Base-by-base conservation (phyloP, 2,113 vertebrate species). In the Syngnathus scovelli region DNA sequence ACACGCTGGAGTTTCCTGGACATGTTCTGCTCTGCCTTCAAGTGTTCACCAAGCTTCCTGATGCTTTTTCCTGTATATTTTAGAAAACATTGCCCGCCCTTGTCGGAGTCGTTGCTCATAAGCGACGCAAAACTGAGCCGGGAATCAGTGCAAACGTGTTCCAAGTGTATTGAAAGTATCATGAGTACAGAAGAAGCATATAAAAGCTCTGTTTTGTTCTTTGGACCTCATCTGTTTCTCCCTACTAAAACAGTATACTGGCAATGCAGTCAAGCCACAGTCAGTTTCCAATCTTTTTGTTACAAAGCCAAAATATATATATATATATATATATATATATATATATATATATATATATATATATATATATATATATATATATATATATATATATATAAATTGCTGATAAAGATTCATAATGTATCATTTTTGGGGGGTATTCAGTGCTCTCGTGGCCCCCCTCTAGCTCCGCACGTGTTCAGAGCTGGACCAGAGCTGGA, bases 1-100 rank as follows among this genome's bases (percentile, higher is more conserved):
- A 62, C 61, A 44, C 39, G 2, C 61, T 44, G 41, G 18, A 46
- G 39, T 44, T 62, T 46, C 61, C 61, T 27, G 61, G 61, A 62
- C 21, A 21, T 62, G 61, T 62, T 27, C 37, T 12, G 38, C n/a
- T 61, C 38, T 33, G 60, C 38, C 19, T 27, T 62, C 41, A 62
- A 44, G 61, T 15, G 39, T 62, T 27, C 21, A 9, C 39, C 27
- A 62, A 3, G 21, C 61, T 62, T 62, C 61, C 61, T 44, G 60
- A 1, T 62, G 60, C 60, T 43, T 12, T 23, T 62, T 62, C 60
- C 60, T n/a, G 59, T 62, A 41, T 12, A 27, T 15, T 46, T 44
- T 6, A 41, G 61, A 62, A 23, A 62, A 62, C 39, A 27, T 23
- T 62, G 19, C 41, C 19, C 21, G 6, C 39, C 59, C 12, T 62